Evolutionary conservation across 2,113 vertebrate species (phyloP).

Genomic region (Anhinga anhinga): DNA sequence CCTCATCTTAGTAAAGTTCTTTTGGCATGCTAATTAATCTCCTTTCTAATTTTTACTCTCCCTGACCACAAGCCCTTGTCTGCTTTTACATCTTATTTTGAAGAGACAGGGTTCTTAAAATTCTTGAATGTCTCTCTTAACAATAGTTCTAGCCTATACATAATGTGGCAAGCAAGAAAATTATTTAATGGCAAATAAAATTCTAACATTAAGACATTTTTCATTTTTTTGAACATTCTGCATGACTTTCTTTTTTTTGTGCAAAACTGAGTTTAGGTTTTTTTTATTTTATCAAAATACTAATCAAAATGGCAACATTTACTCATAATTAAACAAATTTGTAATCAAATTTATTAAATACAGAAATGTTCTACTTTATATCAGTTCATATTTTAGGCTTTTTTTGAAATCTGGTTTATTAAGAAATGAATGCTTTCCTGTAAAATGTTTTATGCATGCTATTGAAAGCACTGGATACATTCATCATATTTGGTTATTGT

Average conservation of each 20-base stretch:
- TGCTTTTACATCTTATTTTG: constrained; percentile 43
- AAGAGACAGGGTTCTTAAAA: constrained; percentile 20
- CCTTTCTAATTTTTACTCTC: constrained; percentile 47
- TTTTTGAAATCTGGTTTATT: background rate
- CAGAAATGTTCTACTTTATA: background rate
- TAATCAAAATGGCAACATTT: background rate
- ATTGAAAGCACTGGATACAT: background rate
- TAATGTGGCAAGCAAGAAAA: background rate
- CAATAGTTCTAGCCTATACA: background rate
- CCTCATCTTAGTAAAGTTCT: constrained; percentile 19
- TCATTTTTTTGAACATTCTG: background rate
- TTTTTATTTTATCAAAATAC: background rate
- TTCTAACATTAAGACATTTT: background rate
- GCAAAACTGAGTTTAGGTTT: background rate
- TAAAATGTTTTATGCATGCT: background rate
- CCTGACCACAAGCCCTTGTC: constrained; percentile 34
- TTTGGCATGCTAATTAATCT: constrained; percentile 62
- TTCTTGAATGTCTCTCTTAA: constrained; percentile 16
- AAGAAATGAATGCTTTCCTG: background rate
- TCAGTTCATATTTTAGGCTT: background rate
- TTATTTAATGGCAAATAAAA: background rate
- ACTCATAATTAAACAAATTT: background rate
- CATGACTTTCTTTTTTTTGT: background rate
- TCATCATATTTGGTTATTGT: background rate
- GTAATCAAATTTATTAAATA: background rate